Evolutionary conservation across 2,888 invertebrate species (phyloP).

Genomic region (Diplolepis rosae): DNA sequence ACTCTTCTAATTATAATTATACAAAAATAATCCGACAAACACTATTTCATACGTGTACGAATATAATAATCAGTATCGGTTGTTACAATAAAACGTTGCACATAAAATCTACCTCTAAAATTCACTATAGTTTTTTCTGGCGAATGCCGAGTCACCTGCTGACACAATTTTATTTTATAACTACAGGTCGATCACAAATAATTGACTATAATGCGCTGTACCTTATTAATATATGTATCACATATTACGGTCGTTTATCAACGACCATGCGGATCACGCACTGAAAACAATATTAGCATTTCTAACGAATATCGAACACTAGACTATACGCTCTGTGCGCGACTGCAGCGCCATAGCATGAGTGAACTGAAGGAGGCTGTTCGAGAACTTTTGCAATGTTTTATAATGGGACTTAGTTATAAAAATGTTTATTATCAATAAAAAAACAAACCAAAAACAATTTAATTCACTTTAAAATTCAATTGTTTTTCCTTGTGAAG

Average conservation of each 20-base stretch:
- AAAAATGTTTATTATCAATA: too few species aligned
- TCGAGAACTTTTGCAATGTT: too few species aligned
- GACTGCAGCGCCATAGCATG: too few species aligned
- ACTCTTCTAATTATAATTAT: neutral
- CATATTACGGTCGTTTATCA: conserved; percentile 6
- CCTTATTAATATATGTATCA: conserved; percentile 13
- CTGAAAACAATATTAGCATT: conserved; percentile 28
- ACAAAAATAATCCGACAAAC: neutral
- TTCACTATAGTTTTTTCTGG: conserved; percentile 23
- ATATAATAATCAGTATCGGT: neutral
- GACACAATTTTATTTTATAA: conserved; percentile 20
- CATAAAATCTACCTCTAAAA: conserved; percentile 12
- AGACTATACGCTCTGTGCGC: too few species aligned
- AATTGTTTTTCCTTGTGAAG: too few species aligned
- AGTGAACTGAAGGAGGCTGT: too few species aligned
- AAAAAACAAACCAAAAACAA: too few species aligned
- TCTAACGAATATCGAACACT: conserved; percentile 10
- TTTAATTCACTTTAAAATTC: too few species aligned
- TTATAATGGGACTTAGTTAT: too few species aligned
- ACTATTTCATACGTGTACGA: neutral
- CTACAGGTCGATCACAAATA: conserved; percentile 28
- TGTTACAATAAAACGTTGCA: neutral
- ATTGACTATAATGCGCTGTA: conserved; percentile 6
- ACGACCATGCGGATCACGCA: conserved; percentile 18
- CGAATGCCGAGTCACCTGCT: conserved; percentile 20